A percentile compares a stretch with the other conserved stretches of the same genome.
Conservation (phyloP, 2,888 invertebrate genomes). For the Operophtera brumata region DNA sequence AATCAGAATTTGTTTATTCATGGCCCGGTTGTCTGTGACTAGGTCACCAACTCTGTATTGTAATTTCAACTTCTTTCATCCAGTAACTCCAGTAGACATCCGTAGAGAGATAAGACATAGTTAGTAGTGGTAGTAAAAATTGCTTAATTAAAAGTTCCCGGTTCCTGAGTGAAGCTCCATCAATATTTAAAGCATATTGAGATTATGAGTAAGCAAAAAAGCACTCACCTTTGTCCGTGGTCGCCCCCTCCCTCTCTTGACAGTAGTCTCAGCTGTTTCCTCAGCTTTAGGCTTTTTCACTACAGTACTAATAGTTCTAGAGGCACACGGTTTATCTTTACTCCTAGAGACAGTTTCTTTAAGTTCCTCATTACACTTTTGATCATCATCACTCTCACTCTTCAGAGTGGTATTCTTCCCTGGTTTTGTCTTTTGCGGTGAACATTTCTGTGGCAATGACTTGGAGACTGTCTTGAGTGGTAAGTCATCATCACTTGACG, state of each 20-base stretch:
- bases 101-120: no score
- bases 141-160: no score
- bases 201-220: not conserved
- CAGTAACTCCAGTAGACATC: no score
- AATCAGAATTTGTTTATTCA: no score
- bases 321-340: conserved; percentile 62
- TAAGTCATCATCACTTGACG: conserved; percentile 73
- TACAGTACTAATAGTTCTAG: conserved; percentile 47
- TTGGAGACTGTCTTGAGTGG: conserved; percentile 71
- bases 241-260: conserved; percentile 63
- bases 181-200: no score
- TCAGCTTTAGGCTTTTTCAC: conserved; percentile 68
- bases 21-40: no score
- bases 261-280: conserved; percentile 49
- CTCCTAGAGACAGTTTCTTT: conserved; percentile 54
- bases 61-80: no score
- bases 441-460: conserved; percentile 57
- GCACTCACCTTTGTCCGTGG: conserved; percentile 70
- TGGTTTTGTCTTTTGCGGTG: conserved; percentile 53
- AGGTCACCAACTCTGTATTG: no score
- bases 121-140: no score
- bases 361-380: conserved; percentile 46
- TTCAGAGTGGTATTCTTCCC: conserved; percentile 43
- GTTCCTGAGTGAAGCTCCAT: no score
- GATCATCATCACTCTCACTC: conserved; percentile 64